These are phyloP conservation scores for Pachypanchax playfairii DNA, from an alignment of 2,113 vertebrate genomes.

Conservation along the genomic window DNA sequence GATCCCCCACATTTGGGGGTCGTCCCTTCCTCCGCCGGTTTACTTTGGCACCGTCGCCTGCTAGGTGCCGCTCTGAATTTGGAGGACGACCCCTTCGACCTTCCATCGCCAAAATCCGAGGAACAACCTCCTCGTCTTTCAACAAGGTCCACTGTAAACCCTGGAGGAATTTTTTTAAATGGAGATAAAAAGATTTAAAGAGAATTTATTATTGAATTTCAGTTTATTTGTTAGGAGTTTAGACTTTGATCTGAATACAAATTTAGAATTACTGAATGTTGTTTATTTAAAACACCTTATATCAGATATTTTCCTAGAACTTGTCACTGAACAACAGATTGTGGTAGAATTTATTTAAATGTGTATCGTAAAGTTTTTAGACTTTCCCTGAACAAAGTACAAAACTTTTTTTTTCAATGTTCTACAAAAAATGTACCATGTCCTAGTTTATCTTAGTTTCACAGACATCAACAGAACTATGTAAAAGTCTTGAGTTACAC, in stretches of 20 bases:
- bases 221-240: no score
- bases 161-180: constrained; percentile 70
- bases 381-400: constrained; percentile 27
- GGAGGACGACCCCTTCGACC: constrained; percentile 90
- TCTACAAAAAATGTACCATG: constrained; percentile 15
- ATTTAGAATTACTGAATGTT: neutral
- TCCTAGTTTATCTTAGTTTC: constrained; percentile 35
- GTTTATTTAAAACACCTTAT: neutral
- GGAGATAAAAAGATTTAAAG: constrained; percentile 21
- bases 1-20: constrained; percentile 88
- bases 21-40: constrained; percentile 90
- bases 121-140: constrained; percentile 93
- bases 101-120: constrained; percentile 92
- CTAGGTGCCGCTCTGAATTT: constrained; percentile 84
- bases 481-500: neutral
- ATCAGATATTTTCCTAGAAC: neutral
- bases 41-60: constrained; percentile 78
- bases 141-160: constrained; percentile 97
- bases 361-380: neutral
- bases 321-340: constrained; percentile 13
- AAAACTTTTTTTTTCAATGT: constrained; percentile 1
- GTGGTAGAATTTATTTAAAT: neutral
- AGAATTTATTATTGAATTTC: no score
- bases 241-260: constrained; percentile 17
- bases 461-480: constrained; percentile 37